Evolutionary conservation across 2,888 invertebrate genomes (phyloP), one percentile per base, ranked within the genome.

Genomic region (Onchidella celtica): DNA sequence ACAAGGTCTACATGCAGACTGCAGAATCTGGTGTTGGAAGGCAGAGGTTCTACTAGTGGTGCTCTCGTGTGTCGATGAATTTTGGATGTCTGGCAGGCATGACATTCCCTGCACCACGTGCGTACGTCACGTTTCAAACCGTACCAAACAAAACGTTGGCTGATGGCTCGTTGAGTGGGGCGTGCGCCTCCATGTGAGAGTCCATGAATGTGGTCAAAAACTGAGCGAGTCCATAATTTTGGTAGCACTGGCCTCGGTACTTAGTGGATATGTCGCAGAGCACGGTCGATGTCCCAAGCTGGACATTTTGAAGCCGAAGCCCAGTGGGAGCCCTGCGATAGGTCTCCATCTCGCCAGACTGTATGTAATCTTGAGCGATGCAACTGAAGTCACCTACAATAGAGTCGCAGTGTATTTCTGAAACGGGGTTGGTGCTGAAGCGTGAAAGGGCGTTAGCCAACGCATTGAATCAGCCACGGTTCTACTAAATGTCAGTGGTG

Each of bases 101-200:
- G 77, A 55, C 77, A 77, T 57, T 77, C 77, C 55, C 66, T 66
- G 34, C 66, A 77, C 77, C 68, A 68, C 66, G n/a, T 34, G 36
- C 79, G 79, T 21, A 79, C 73, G 72, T 79, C 73, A 29, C 79
- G 79, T 32, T 79, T 79, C 79, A 79, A 65, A 32, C 73, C 66
- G 32, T 65, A 65, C 79, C 72, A 79, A 14, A 79, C 79, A 47
- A 79, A 79, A 32, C 73, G 73, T 55, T 79, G 79, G 34, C 21
- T 55, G 59, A 78, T 78, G 36, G 78, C 78, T 36, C 69, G 40
- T 40, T 78, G 78, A 34, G 78, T 78, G 34, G 69, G 78, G 14
- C 70, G 29, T 21, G 57, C 72, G 17, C 66, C 79, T 32, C 72
- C 63, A 36, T 79, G 72, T 40, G 79, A 73, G n/a, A 73, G 73